Evolutionary conservation across 1,140 invertebrate species (phyloP).

Genomic region (Planococcus citri): DNA sequence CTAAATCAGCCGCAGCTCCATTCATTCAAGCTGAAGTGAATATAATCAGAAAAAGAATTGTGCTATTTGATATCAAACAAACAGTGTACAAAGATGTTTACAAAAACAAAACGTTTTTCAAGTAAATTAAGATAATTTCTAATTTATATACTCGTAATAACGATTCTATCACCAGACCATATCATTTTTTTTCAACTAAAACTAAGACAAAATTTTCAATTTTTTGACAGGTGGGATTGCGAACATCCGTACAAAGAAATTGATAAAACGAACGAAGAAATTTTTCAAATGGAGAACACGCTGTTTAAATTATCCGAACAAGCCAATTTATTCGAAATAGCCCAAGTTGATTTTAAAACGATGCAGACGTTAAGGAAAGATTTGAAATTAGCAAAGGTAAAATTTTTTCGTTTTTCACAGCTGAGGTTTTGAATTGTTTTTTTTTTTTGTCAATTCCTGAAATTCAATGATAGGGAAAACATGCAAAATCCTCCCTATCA

Average conservation of each 20-base stretch:
- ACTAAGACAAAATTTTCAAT: not conserved
- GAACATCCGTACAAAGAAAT: conserved; percentile 58
- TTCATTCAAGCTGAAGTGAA: conserved; percentile 53
- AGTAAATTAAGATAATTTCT: conserved; percentile 37
- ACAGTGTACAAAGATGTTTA: conserved; percentile 62
- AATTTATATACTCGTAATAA: not conserved
- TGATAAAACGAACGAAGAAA: conserved; percentile 56
- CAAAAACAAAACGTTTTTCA: conserved; percentile 47
- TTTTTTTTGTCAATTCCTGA: too few relatives aligned
- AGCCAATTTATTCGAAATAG: conserved; percentile 72
- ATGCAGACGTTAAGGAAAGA: conserved; percentile 62
- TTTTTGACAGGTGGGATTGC: conserved; percentile 44
- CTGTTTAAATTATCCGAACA: conserved; percentile 55
- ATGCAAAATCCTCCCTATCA: too few relatives aligned
- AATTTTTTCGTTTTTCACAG: too few relatives aligned
- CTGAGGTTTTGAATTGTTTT: too few relatives aligned
- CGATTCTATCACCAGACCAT: not conserved
- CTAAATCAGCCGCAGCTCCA: conserved; percentile 77
- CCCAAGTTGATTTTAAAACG: conserved; percentile 64
- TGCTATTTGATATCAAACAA: conserved; percentile 67
- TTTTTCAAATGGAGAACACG: conserved; percentile 53
- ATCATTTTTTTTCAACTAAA: not conserved
- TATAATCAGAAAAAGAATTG: conserved; percentile 50
- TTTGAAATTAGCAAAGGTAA: conserved; percentile 53
- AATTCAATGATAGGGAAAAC: too few relatives aligned